These are phyloP conservation scores for Proterorhinus semilunaris DNA, from an alignment of 2,113 vertebrate genomes.

Conservation along the genomic window DNA sequence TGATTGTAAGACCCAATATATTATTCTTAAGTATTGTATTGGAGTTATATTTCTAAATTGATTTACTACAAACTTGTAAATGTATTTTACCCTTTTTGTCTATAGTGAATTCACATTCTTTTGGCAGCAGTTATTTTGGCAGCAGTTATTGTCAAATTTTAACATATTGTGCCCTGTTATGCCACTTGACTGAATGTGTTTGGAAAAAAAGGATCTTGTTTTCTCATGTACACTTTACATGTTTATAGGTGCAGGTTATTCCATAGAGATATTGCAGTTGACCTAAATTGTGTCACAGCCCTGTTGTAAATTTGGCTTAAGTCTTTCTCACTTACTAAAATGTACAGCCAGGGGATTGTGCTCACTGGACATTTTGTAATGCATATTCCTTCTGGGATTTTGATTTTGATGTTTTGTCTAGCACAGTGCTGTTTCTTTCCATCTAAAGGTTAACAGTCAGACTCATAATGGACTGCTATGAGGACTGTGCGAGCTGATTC, in stretches of 20 bases:
- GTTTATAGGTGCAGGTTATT: conserved; percentile 1
- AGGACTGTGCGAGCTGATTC: neutral
- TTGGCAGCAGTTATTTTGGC: neutral
- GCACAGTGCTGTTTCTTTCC: conserved; percentile 11
- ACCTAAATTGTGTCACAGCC: neutral
- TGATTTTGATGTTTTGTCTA: conserved; percentile 21
- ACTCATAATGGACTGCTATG: conserved; percentile 7
- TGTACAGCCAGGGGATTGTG: conserved; percentile 5
- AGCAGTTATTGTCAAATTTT: neutral
- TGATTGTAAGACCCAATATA: neutral
- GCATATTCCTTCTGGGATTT: conserved; percentile 27
- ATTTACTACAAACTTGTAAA: neutral
- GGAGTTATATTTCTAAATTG: neutral
- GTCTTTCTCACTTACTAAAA: conserved; percentile 1
- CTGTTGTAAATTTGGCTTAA: conserved; percentile 11
- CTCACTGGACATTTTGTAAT: conserved; percentile 22
- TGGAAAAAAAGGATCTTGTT: neutral
- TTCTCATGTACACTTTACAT: neutral
- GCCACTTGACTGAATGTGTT: neutral
- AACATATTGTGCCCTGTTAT: neutral
- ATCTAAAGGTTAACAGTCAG: conserved; percentile 25
- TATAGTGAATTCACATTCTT: neutral
- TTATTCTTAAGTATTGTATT: neutral
- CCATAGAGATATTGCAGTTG: neutral
- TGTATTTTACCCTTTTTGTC: neutral